Conservation (phyloP, 2,888 invertebrate genomes). For the Xestia rhomboidea region DNA sequence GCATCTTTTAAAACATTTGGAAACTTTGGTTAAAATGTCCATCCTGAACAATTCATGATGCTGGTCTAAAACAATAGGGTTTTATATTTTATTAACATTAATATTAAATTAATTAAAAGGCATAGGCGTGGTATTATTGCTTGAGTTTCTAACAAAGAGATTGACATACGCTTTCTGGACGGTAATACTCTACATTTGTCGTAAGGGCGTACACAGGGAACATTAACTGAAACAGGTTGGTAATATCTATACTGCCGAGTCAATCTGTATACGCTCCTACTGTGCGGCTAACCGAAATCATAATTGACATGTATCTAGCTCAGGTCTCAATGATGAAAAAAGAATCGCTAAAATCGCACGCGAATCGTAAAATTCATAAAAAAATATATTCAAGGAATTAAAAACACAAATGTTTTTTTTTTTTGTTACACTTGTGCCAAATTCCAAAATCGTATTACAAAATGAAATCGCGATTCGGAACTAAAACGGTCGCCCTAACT, state of each 20-base stretch:
- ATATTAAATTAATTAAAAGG: slow-evolving; percentile 61
- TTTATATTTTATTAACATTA: slow-evolving; percentile 34
- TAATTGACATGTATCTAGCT: slow-evolving; percentile 72
- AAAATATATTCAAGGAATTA: slow-evolving; percentile 79
- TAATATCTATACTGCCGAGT: slow-evolving; percentile 14
- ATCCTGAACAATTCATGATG: slow-evolving; percentile 54
- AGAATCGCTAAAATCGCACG: slow-evolving; percentile 68
- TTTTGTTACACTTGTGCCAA: slow-evolving; percentile 73
- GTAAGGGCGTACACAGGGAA: slow-evolving; percentile 55
- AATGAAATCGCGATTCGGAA: slow-evolving; percentile 75
- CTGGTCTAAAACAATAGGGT: slow-evolving; percentile 54
- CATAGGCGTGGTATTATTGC: slow-evolving; percentile 68
- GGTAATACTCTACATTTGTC: slow-evolving; percentile 67
- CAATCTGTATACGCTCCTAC: slow-evolving; percentile 69
- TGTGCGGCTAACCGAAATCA: slow-evolving; percentile 71
- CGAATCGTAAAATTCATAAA: slow-evolving; percentile 79
- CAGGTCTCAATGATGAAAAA: slow-evolving; percentile 69
- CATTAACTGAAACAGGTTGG: slow-evolving; percentile 36
- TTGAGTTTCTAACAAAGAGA: slow-evolving; percentile 70
- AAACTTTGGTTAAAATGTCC: slow-evolving; percentile 52
- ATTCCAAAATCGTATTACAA: slow-evolving; percentile 73
- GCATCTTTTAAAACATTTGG: slow-evolving; percentile 53
- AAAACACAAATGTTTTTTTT: slow-evolving; percentile 73
- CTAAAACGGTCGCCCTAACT: slow-evolving; percentile 73
- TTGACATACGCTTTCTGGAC: slow-evolving; percentile 69